Percentiles rank a stretch among this genome's conserved stretches.
phyloP scores from a whole-genome alignment of 2,888 invertebrate species.

The Drosophila engyochracea region DNA sequence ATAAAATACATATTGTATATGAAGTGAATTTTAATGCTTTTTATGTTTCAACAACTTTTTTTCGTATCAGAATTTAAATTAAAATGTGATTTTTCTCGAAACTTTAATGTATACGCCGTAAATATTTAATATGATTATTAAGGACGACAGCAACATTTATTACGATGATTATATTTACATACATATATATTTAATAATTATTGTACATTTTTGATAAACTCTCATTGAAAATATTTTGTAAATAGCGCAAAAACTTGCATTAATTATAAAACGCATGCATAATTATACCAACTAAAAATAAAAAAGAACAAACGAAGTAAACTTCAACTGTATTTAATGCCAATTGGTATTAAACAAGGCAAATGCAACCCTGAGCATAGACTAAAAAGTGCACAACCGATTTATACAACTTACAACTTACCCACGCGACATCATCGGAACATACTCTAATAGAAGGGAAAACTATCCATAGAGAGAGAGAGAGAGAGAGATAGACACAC shows the following conservation, averaged over 20 bases:
- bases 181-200: conserved; percentile 73
- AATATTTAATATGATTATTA: conserved; percentile 81
- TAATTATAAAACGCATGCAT: conserved; percentile 45
- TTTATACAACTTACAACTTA: conserved; percentile 73
- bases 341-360: conserved; percentile 60
- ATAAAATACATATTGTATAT: conserved; percentile 57
- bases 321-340: conserved; percentile 64
- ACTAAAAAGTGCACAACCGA: conserved; percentile 77
- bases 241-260: conserved; percentile 60
- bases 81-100: conserved; percentile 83
- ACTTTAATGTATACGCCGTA: conserved; percentile 83
- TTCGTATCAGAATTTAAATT: conserved; percentile 81
- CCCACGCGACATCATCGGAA: conserved; percentile 74
- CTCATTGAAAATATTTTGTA: conserved; percentile 74
- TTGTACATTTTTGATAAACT: conserved; percentile 80
- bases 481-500: conserved; percentile 17
- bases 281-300: conserved; percentile 16
- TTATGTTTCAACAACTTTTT: conserved; percentile 68
- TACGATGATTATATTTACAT: conserved; percentile 75
- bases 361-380: conserved; percentile 81
- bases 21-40: conserved; percentile 62
- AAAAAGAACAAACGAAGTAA: conserved; percentile 24
- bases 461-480: conserved; percentile 6
- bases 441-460: conserved; percentile 16
- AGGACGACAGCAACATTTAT: conserved; percentile 70